Evolutionary conservation across 1,140 invertebrate species (phyloP), one percentile per base, ranked within the genome.

Genomic region (Drosophila tani): DNA sequence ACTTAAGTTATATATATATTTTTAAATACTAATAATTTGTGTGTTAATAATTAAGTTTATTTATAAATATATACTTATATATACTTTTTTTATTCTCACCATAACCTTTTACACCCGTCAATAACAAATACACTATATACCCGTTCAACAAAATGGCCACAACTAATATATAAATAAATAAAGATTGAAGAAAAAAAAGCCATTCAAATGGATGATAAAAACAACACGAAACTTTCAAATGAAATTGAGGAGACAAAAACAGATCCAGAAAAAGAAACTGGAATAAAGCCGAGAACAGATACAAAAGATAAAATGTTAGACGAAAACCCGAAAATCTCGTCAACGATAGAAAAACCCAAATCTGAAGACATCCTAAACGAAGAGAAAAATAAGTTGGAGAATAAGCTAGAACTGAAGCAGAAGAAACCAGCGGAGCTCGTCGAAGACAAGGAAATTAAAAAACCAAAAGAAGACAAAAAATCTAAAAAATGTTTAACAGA

Each of bases 41-140:
- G 17, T 45, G n/a, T 27, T 45, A 9, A 15, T 27, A 59, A 27
- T 47, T 3, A 11, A 11, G n/a, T 21, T 29, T 19, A 17, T 9
- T 15, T 15, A 2, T 15, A 19, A 46, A 29, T 21, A 35, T 17
- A 15, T 14, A 35, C n/a, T 35, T 7, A 53, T 21, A 55, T 55
- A 35, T 38, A 32, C 3, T 29, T 29, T 51, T 7, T 55, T 21
- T 55, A 38, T 55, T 53, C 32, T 55, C 38, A 38, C 51, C 14
- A 38, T 38, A 55, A 38, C 38, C 51, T 21, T 41, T 55, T 55
- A 55, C 32, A 55, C 19, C 51, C 51, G 32, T 55, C 32, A 55
- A 55, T 55, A 55, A 55, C 51, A 12, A 55, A 38, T 21, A 55
- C 51, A 55, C 51, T 38, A 55, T 15, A 55, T 21, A 38, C 7